Base-by-base conservation (phyloP, 1,140 invertebrate species). In the Drosophila ambigua region DNA sequence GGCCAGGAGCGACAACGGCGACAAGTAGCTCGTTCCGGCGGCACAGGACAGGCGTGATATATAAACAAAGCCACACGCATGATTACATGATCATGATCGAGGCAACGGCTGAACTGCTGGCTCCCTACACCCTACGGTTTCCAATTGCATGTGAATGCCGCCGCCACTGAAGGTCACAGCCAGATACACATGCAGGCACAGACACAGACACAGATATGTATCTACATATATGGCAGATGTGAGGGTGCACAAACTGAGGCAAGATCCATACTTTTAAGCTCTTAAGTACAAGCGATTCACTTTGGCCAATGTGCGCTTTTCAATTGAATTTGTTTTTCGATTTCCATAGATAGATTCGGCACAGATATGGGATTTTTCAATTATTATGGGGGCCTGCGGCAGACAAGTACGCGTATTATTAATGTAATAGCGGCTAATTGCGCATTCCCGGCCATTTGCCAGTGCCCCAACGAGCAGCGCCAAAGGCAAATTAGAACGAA, bases 361-460 rank as follows among this genome's bases (percentile, higher is more conserved):
- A 75, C 75, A 75, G 53, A 64, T 58, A 55, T 39, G 28, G 52
- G 35, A 49, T 69, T 65, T 66, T 74, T 44, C 82, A 83, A 88
- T 88, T 87, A 88, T 53, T 46, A 60, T 61, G 45, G 45, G 43
- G 63, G 44, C 48, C 50, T 50, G 54, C 44, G 61, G 23, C 51
- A 63, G 64, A 59, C 82, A 82, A 85, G 82, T 88, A 83, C 78
- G 79, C 74, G 82, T 88, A 88, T 88, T 87, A 87, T 87, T 87
- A 87, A 76, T 87, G 82, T 87, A 87, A 87, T 87, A 87, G 82
- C 64, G 79, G 79, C 79, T 87, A 87, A 87, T 87, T 82, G 83
- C 79, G 79, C 63, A 87, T 85, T 85, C 76, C 68, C 28, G 28
- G 28, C 28, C 28, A 28, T 28, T 28, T 28, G 28, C 28, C 49